Evolutionary conservation across 2,797 vertebrate genomes (phyloP), one percentile per base, ranked within the genome.

Genomic region (Dryobates pubescens): DNA sequence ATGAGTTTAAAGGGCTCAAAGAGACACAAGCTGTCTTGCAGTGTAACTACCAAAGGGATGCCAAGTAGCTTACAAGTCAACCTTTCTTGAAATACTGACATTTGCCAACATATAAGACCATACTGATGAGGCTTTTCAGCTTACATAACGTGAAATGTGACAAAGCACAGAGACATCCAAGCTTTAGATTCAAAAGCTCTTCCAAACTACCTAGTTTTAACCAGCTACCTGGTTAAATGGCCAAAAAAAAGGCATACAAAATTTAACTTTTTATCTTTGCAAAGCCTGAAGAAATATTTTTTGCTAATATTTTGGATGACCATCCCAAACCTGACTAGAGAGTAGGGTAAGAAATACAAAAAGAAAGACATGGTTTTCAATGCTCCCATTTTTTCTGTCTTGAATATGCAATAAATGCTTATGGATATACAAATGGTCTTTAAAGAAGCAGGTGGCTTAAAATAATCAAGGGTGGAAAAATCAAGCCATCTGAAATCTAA

Each of bases 381-480:
- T 12, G 29, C 6, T 14, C 34, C 76, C n/a, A 29, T 69, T 80
- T 92, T 71, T 77, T 47, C n/a, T 68, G 23, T 9, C 72, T 78
- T 72, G 67, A 71, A 74, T 17, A 58, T 0, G 2, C 34, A 71
- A 74, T 41, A 85, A 93, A 79, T 23, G 54, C 27, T 89, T 89
- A 54, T 15, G 30, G 59, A 92, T 81, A 91, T 74, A 70, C 14
- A 70, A 56, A 70, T 43, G 26, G 27, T 49, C 61, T 67, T 88
- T 34, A 62, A 41, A 72, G 54, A 79, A 64, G 18, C 17, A 91
- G 38, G 41, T 57, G 79, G 49, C 64, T 88, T 88, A 78, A 89
- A 86, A 86, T 79, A 90, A 59, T 76, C 51, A 86, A 90, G 54
- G 19, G 22, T 61, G 67, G 27, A 32, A 41, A 92, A 92, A 88